phyloP scores from a whole-genome alignment of 2,113 vertebrate genomes.

The Pantherophis guttatus region DNA sequence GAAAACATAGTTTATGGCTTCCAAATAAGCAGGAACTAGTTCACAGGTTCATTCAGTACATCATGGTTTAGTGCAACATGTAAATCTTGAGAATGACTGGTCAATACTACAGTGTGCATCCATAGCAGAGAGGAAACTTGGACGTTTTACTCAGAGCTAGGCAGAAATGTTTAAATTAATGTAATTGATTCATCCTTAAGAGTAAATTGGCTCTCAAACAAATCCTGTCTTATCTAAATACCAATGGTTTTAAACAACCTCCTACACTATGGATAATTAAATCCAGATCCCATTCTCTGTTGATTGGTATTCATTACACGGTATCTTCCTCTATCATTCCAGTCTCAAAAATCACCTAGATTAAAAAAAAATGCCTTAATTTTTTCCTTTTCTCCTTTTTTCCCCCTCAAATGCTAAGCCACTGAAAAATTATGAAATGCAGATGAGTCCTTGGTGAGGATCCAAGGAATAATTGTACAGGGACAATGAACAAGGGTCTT shows the following conservation, averaged over 20 bases:
- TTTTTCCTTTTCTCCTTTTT: too few relatives aligned
- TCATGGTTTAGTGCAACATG: neutral
- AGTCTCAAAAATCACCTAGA: neutral
- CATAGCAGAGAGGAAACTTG: neutral
- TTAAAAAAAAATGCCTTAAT: neutral
- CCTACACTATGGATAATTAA: neutral
- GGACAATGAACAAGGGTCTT: too few relatives aligned
- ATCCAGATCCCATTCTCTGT: neutral
- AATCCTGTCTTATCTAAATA: neutral
- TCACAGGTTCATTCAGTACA: neutral
- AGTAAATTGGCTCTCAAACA: neutral
- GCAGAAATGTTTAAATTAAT: neutral
- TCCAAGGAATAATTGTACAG: neutral
- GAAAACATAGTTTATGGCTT: neutral
- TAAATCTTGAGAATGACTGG: neutral
- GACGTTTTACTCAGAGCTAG: neutral
- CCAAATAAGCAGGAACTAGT: neutral
- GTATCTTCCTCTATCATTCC: neutral
- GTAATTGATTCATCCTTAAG: neutral
- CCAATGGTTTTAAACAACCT: neutral
- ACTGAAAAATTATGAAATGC: neutral
- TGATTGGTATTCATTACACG: neutral
- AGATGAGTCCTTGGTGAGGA: neutral
- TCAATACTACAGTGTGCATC: neutral
- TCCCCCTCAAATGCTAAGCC: too few relatives aligned